Percentiles rank a stretch among this genome's conserved stretches.
Conservation (phyloP, 1,140 invertebrate genomes). For the Tetramorium alpestre region DNA sequence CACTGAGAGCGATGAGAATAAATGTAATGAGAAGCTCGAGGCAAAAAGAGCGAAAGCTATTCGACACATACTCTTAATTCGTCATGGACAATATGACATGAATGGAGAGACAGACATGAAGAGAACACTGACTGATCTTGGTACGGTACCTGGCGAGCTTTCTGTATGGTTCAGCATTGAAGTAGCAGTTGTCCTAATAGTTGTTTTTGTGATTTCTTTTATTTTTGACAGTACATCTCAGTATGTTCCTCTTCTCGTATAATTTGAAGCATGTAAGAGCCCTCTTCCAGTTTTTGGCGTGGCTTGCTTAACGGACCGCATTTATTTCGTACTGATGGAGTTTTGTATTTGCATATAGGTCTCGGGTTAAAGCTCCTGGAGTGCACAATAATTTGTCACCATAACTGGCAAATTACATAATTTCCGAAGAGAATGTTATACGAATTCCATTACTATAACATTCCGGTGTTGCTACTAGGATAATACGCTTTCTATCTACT, state of each 20-base stretch:
- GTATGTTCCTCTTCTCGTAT: neutral
- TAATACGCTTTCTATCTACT: conserved; percentile 33
- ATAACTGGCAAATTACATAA: conserved; percentile 16
- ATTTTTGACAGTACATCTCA: neutral
- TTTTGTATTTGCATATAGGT: conserved; percentile 45
- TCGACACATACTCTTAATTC: conserved; percentile 95
- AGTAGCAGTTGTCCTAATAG: conserved; percentile 1
- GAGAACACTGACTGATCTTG: conserved; percentile 92
- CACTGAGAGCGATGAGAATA: conserved; percentile 88
- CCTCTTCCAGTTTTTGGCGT: neutral
- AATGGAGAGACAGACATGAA: conserved; percentile 91
- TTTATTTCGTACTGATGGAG: conserved; percentile 19
- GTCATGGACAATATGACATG: conserved; percentile 97
- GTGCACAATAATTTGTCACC: conserved; percentile 50
- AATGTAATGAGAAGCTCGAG: conserved; percentile 88
- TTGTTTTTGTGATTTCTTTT: neutral
- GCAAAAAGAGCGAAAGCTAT: conserved; percentile 89
- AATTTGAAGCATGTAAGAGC: conserved; percentile 6
- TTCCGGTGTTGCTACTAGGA: conserved; percentile 14
- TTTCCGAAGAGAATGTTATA: neutral
- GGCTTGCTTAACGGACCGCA: neutral
- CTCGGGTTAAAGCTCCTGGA: conserved; percentile 2
- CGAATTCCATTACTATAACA: conserved; percentile 16
- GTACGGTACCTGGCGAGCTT: conserved; percentile 81
- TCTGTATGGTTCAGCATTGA: neutral